Base-by-base conservation (phyloP, 2,113 vertebrate genomes). In the Mustela lutreola region DNA sequence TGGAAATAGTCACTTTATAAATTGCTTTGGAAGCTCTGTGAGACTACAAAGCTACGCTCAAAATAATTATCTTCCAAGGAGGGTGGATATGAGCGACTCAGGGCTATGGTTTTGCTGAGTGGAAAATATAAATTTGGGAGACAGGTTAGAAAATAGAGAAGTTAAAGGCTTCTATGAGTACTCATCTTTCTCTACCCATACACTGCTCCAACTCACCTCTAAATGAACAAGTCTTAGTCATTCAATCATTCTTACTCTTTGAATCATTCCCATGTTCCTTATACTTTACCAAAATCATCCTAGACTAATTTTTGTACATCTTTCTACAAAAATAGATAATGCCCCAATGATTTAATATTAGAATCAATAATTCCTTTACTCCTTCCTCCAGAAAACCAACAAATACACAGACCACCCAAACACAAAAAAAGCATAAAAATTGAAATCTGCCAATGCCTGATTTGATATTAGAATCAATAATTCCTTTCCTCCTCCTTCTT, bases 391-490 rank as follows among this genome's bases (percentile, higher is more conserved):
- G 36, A 76, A 93, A 89, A 75, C 2, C 33, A 95, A 92, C 36
- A 84, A 91, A 89, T 39, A 82, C 22, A 39, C 4, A 76, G 19
- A 63, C 39, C 19, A 84, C 6, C 5, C 3, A 58, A 2, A 48
- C 65, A 53, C 4, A 53, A 73, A 1, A 70, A 89, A 95, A 39
- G 28, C 79, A 1, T 5, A 73, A 53, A 89, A 78, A 94, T 12
- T 62, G 42, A 96, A 95, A 95, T 76, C 70, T 89, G 10, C 67
- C n/a, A 70, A 70, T 86, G 31, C 73, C 65, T 93, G 60, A 91
- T 71, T 83, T 92, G 5, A 33, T 42, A 36, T 36, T 87, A 10
- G 62, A 60, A 75, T 39, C 26, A 36, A 58, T 48, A 21, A 84
- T 62, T 83, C 16, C 11, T 93, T 93, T 63, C 73, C 1, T 71